Base-by-base conservation (phyloP, 2,113 vertebrate species). In the Amia ocellicauda region DNA sequence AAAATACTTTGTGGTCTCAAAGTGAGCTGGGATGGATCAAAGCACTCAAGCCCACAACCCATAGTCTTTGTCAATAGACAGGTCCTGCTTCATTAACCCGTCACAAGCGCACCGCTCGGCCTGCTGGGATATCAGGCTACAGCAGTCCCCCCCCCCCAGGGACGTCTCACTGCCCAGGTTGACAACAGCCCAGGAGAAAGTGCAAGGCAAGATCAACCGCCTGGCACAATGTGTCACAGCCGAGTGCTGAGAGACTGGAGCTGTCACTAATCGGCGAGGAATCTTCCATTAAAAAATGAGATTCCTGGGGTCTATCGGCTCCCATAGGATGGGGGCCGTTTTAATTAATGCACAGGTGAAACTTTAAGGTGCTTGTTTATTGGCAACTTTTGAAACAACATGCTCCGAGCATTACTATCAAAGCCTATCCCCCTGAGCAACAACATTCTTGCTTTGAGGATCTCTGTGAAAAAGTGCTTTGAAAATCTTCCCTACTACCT, bases 61-160 rank as follows among this genome's bases (percentile, higher is more conserved):
- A 82, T 76, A 68, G 74, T 78, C 84, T 87, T 90, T 88, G 83
- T 90, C 82, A 72, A 64, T 73, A 85, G 84, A 86, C 80, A 80
- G 81, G 63, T 73, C 74, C 74, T 76, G 80, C 74, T 83, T 88
- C 78, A 83, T 85, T 81, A 85, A 81, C 83, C 76, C 80, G 78
- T 82, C 80, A 86, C 84, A 72, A 70, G 79, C 84, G 84, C 78
- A 73, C 74, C n/a, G 70, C 67, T 70, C 78, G 78, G 78, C 78
- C 79, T 70, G 68, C 72, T 78, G 83, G 78, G 77, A 77, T 83
- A 86, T 84, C 73, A 67, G 77, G 80, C 80, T 81, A 84, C 81
- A 82, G 79, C 70, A 80, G 75, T 70, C 74, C 74, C 74, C 74
- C 40, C 13, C 78, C 74, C 75, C 85, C 77, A 78, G 56, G 81